Evolutionary conservation across 2,113 vertebrate genomes (phyloP).

Genomic region (Zosterops japonicus): DNA sequence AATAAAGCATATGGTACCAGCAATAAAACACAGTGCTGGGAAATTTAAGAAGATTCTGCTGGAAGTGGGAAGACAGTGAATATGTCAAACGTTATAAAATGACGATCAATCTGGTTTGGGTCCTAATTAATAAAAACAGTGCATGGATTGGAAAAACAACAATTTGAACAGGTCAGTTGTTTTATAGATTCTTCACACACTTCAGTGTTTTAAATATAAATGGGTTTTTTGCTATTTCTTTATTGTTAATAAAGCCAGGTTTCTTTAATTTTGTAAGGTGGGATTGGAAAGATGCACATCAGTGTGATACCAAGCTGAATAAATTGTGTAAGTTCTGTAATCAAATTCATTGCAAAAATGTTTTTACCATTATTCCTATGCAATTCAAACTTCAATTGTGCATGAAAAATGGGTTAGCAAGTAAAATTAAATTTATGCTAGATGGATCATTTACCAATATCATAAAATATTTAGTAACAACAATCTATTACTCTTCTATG

Average conservation of each 20-base stretch:
- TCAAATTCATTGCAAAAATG: conserved; percentile 48
- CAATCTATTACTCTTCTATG: conserved; percentile 30
- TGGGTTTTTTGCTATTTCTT: conserved; percentile 23
- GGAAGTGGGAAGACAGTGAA: conserved; percentile 73
- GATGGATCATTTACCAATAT: conserved; percentile 35
- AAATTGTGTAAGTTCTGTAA: conserved; percentile 50
- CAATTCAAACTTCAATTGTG: conserved; percentile 59
- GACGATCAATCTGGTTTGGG: conserved; percentile 72
- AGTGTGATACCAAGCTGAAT: conserved; percentile 35
- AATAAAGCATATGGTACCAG: conserved; percentile 91
- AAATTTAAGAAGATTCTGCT: conserved; percentile 80
- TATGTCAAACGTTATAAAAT: conserved; percentile 71
- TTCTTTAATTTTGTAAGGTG: conserved; percentile 37
- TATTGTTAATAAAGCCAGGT: conserved; percentile 27
- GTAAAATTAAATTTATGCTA: conserved; percentile 56
- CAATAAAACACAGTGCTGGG: conserved; percentile 84
- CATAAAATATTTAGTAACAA: conserved; percentile 65
- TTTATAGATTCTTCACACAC: conserved; percentile 71
- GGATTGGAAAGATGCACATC: conserved; percentile 50
- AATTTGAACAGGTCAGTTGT: conserved; percentile 90
- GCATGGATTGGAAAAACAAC: conserved; percentile 80
- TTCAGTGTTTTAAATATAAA: conserved; percentile 61
- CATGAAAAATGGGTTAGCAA: conserved; percentile 48
- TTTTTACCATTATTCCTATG: conserved; percentile 38
- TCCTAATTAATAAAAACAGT: conserved; percentile 80